Percentiles rank a stretch among this genome's conserved stretches.
Conservation (phyloP, 2,888 invertebrate genomes). For the Deilephila elpenor region DNA sequence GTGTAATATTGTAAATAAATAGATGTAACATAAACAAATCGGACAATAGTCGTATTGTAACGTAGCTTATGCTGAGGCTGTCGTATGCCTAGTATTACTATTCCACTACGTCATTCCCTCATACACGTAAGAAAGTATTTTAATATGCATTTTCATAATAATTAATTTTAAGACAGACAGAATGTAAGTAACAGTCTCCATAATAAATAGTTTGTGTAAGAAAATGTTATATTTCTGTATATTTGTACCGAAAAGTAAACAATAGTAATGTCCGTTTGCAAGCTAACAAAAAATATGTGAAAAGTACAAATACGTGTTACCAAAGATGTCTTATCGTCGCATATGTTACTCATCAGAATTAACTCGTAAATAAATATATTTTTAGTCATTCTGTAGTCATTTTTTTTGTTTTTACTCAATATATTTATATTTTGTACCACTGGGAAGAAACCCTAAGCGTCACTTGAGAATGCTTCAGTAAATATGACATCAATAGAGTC, state of each 20-base stretch:
- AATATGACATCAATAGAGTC: too few species aligned
- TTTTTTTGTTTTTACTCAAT: neutral
- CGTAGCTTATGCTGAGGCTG: neutral
- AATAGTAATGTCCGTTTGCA: slow-evolving; percentile 11
- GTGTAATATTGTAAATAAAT: slow-evolving; percentile 6
- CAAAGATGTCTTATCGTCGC: slow-evolving; percentile 19
- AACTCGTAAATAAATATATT: neutral
- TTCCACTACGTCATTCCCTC: neutral
- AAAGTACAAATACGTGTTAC: slow-evolving; percentile 25
- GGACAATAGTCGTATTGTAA: neutral
- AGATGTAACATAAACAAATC: neutral
- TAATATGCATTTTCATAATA: slow-evolving; percentile 23
- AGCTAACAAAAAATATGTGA: neutral
- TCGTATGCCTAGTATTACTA: slow-evolving; percentile 3
- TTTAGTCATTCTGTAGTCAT: neutral
- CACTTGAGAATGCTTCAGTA: too few species aligned
- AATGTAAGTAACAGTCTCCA: neutral
- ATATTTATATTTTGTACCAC: neutral
- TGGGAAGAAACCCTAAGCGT: too few species aligned
- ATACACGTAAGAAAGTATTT: slow-evolving; percentile 12
- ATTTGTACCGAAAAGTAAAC: slow-evolving; percentile 21
- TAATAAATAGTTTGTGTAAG: slow-evolving; percentile 10
- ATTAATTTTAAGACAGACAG: slow-evolving; percentile 12
- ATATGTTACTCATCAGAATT: neutral
- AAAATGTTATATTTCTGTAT: slow-evolving; percentile 24